Evolutionary conservation across 2,113 vertebrate genomes (phyloP), one percentile per base, ranked within the genome.

Genomic region (Australoheros scitulus): DNA sequence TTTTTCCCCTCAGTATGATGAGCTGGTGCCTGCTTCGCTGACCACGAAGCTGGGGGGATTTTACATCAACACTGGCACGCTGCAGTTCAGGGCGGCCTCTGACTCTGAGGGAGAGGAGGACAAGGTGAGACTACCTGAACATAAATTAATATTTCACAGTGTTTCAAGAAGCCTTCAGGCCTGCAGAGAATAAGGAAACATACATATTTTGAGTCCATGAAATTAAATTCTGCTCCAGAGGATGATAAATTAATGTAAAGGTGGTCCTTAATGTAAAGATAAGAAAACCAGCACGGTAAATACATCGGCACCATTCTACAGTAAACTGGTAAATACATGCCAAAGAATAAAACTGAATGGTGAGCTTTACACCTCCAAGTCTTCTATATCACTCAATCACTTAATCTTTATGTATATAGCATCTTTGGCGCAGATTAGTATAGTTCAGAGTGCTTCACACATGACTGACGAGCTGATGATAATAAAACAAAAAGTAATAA

Each of bases 21-120:
- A 99, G 95, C 96, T 99, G 94, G 98, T 99, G 88, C 98, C 98
- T 56, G 97, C 98, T 36, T 98, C 98, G 77, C 93, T 99, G 90
- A 97, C 97, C 93, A 99, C 98, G 80, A 99, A 99, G 93, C 97
- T 98, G 15, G 98, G 98, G 84, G 98, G 98, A 7, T 99, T 99
- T 95, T 99, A 99, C 91, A 98, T 99, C 93, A 99, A 99, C 93
- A 98, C 98, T 3, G 98, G 98, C 63, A 99, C 97, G 2, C 92
- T 99, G 91, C 98, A 99, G 92, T 99, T 99, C 94, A 97, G 97
- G 68, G 97, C 97, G 2, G 96, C 98, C 61, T 99, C 98, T 1
- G 98, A 99, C 60, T 97, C 98, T 0, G 98, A 99, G 89, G 97
- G 97, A 78, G 98, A 98, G 43, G 97, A 97, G 59, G 96, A 93